Percentiles rank a stretch among this genome's conserved stretches.
Conservation (phyloP, 2,113 vertebrate genomes). For the Hypomesus transpacificus region DNA sequence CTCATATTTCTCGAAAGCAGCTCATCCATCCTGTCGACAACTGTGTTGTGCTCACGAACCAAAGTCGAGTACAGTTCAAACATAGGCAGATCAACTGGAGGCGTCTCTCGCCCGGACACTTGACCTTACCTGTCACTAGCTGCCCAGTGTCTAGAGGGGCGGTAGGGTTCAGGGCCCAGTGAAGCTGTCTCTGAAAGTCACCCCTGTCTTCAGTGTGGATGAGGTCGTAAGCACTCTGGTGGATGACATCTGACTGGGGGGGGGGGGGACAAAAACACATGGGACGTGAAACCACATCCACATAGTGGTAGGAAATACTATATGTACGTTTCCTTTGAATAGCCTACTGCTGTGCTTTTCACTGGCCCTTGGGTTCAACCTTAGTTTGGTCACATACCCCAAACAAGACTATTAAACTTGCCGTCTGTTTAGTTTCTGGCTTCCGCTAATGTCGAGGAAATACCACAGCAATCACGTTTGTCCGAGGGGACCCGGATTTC, state of each 20-base stretch:
- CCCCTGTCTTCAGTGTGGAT: conserved; percentile 83
- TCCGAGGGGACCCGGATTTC: conserved; percentile 44
- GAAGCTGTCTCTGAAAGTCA: conserved; percentile 81
- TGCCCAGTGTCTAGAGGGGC: conserved; percentile 62
- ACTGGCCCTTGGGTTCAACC: neutral
- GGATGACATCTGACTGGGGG: conserved; percentile 80
- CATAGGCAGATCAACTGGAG: too few species aligned
- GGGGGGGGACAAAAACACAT: conserved; percentile 2
- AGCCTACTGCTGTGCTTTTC: neutral
- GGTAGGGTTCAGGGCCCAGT: conserved; percentile 76
- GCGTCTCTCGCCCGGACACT: too few species aligned
- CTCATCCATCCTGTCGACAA: too few species aligned
- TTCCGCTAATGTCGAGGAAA: conserved; percentile 45
- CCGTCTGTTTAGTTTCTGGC: conserved; percentile 36
- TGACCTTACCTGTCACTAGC: conserved; percentile 57
- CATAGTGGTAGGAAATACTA: too few species aligned
- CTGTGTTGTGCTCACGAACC: too few species aligned
- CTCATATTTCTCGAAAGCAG: too few species aligned
- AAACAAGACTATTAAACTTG: conserved; percentile 43
- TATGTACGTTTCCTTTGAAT: neutral
- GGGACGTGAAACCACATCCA: neutral
- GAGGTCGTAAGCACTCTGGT: conserved; percentile 83
- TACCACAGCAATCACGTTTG: conserved; percentile 47
- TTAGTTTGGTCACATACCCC: neutral
- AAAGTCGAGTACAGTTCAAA: too few species aligned